Evolutionary conservation across 2,888 invertebrate species (phyloP).

Genomic region (Lydus trimaculatus): DNA sequence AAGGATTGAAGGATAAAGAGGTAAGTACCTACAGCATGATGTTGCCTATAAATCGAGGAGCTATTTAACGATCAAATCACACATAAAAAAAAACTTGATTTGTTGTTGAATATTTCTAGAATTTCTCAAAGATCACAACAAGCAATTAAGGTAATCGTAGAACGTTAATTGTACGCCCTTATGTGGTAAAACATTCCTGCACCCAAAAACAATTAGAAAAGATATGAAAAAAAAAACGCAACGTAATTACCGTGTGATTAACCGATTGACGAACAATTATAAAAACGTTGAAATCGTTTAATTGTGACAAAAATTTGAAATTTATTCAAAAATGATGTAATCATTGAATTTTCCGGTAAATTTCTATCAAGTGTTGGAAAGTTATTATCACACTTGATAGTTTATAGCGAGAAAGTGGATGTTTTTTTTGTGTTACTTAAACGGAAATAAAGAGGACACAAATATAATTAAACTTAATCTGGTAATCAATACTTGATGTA

Average conservation of each 20-base stretch:
- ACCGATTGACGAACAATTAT: neutral
- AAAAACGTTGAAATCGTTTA: too few relatives aligned
- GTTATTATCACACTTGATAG: neutral
- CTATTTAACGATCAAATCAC: too few relatives aligned
- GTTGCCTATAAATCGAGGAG: too few relatives aligned
- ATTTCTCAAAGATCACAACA: neutral
- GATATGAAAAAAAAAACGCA: neutral
- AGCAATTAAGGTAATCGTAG: neutral
- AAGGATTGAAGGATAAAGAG: too few relatives aligned
- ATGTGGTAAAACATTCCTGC: neutral
- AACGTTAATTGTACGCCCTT: neutral
- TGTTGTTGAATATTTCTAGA: neutral
- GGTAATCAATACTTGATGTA: neutral
- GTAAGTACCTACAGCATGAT: too few relatives aligned
- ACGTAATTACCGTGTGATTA: neutral
- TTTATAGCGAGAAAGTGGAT: slow-evolving; percentile 25
- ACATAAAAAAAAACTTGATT: neutral
- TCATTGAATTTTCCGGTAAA: neutral
- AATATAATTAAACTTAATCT: slow-evolving; percentile 22
- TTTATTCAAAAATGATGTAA: neutral
- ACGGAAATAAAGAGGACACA: slow-evolving; percentile 23
- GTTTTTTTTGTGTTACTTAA: slow-evolving; percentile 13
- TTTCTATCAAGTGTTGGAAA: neutral
- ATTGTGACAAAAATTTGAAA: neutral
- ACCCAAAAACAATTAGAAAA: neutral